Percentiles rank a stretch among this genome's conserved stretches.
These are phyloP conservation scores for Sebastes fasciatus DNA, from an alignment of 2,113 vertebrate genomes.

Conservation along the genomic window DNA sequence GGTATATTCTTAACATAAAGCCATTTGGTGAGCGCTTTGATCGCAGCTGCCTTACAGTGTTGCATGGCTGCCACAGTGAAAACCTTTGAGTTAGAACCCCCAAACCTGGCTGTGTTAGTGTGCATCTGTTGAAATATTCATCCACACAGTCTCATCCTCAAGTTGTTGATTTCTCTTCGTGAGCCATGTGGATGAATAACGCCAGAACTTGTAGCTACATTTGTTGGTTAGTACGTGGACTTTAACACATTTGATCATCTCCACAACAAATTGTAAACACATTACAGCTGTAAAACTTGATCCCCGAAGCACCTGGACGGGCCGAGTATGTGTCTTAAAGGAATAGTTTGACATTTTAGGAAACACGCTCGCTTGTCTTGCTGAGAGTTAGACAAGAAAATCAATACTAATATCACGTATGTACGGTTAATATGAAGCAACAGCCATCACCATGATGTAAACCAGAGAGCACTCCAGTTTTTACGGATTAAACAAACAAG, in stretches of 20 bases:
- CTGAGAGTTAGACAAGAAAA: not conserved
- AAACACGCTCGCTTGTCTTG: not conserved
- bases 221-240: not conserved
- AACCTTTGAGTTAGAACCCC: constrained; percentile 21
- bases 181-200: not conserved
- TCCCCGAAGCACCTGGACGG: not conserved
- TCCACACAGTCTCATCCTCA: constrained; percentile 10
- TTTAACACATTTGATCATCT: not conserved
- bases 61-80: constrained; percentile 20
- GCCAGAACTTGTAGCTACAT: not conserved
- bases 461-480: no score
- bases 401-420: not conserved
- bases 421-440: not conserved
- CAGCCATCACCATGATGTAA: not conserved
- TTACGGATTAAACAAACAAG: no score
- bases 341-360: not conserved
- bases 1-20: constrained; percentile 44
- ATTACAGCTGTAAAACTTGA: not conserved
- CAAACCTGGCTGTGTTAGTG: not conserved
- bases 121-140: constrained; percentile 19
- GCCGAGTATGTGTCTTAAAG: not conserved
- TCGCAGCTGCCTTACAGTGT: constrained; percentile 40
- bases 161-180: constrained; percentile 15
- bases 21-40: constrained; percentile 57
- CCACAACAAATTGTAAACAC: not conserved